Conservation (phyloP, 2,888 invertebrate species). For the Leptinotarsa rubiginosa region DNA sequence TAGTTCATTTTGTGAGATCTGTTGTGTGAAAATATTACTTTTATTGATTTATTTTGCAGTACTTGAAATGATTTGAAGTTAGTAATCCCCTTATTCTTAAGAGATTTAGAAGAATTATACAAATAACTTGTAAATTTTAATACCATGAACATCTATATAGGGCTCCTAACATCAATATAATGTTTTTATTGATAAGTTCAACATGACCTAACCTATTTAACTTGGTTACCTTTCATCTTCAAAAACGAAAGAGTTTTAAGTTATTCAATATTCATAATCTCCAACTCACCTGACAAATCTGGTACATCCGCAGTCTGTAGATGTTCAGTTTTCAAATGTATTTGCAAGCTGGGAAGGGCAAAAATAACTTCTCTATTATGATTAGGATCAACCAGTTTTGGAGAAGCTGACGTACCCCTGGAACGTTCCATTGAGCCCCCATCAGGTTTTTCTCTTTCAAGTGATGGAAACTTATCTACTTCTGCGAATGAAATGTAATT, state of each 20-base stretch:
- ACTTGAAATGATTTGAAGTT: too few species aligned
- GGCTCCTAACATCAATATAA: background rate
- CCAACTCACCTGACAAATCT: constrained; percentile 70
- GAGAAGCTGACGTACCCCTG: constrained; percentile 65
- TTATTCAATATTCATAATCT: background rate
- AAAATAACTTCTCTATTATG: constrained; percentile 96
- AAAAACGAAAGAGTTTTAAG: too few species aligned
- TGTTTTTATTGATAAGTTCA: background rate
- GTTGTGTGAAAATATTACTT: too few species aligned
- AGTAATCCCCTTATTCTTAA: too few species aligned
- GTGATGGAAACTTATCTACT: constrained; percentile 90
- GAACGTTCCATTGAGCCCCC: constrained; percentile 71
- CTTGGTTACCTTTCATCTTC: too few species aligned
- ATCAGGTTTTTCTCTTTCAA: constrained; percentile 80
- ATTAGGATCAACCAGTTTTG: constrained; percentile 80
- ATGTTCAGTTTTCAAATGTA: constrained; percentile 94
- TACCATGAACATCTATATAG: background rate
- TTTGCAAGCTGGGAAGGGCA: constrained; percentile 91
- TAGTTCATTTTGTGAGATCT: too few species aligned
- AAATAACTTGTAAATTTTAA: too few species aligned
- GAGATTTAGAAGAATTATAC: too few species aligned
- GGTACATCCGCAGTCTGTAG: constrained; percentile 82
- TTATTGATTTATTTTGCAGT: too few species aligned
- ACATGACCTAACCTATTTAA: background rate
- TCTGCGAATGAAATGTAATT: constrained; percentile 68